These are phyloP conservation scores for Cryptotis parvus DNA, from an alignment of 2,113 vertebrate species.

Conservation along the genomic window DNA sequence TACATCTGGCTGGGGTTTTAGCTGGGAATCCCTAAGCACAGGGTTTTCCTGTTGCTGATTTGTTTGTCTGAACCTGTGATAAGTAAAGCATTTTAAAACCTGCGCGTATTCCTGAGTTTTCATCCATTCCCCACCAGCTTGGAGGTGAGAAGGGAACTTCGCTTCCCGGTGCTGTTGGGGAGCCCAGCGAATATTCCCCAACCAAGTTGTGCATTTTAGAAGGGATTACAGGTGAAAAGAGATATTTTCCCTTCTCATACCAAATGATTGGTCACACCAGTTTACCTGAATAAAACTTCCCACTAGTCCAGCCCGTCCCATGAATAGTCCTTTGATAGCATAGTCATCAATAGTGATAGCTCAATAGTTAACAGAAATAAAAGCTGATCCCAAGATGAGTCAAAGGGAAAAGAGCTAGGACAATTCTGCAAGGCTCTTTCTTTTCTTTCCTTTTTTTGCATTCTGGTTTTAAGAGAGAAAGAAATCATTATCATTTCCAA, in stretches of 20 bases:
- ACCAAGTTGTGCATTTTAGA: conserved; percentile 54
- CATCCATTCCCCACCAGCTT: no score
- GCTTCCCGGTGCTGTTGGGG: no score
- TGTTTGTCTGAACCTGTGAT: no score
- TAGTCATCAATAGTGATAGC: neutral
- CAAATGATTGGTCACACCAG: conserved; percentile 12
- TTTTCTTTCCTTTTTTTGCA: neutral
- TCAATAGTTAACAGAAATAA: conserved; percentile 60
- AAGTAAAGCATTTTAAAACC: no score
- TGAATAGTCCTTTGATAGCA: neutral
- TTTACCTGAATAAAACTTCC: neutral
- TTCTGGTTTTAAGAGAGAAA: conserved; percentile 65
- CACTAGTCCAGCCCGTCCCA: neutral
- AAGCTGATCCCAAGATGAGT: conserved; percentile 62
- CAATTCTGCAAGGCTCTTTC: conserved; percentile 9
- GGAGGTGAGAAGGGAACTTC: no score
- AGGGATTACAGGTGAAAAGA: neutral
- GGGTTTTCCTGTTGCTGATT: no score
- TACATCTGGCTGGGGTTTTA: no score
- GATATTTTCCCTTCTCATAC: neutral
- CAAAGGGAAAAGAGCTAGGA: conserved; percentile 47
- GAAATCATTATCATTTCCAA: conserved; percentile 80
- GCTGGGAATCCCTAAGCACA: no score
- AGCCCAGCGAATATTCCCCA: no score
- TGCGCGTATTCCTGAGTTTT: no score